A percentile compares a stretch with the other conserved stretches of the same genome.
Conservation (phyloP, 2,797 vertebrate genomes). For the Acanthurus leucopareius region DNA sequence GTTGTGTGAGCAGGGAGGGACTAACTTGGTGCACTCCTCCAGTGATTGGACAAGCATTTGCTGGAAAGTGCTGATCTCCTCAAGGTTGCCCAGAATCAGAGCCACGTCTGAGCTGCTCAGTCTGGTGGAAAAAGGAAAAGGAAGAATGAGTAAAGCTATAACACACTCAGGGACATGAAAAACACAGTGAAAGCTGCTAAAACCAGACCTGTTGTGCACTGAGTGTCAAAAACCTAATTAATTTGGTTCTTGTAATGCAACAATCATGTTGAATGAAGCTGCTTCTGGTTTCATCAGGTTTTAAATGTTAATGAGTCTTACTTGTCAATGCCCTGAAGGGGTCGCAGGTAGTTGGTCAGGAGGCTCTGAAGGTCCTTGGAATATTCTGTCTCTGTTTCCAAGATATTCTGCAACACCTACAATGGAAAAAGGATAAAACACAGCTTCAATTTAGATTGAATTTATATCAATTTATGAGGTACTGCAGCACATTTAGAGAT, state of each 20-base stretch:
- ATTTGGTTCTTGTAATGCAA: background rate
- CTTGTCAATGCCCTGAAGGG: slow-evolving; percentile 95
- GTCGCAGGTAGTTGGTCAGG: slow-evolving; percentile 93
- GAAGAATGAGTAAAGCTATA: background rate
- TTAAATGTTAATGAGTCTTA: slow-evolving; percentile 68
- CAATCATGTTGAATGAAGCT: background rate
- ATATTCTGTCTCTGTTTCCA: slow-evolving; percentile 98
- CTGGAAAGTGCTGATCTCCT: slow-evolving; percentile 98
- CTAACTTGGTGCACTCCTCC: slow-evolving; percentile 98
- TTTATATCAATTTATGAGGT: background rate
- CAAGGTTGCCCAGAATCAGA: slow-evolving; percentile 95
- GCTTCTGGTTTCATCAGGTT: background rate
- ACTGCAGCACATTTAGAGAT: background rate
- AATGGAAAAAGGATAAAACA: slow-evolving; percentile 15
- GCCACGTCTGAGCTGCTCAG: slow-evolving; percentile 89
- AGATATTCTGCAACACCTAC: slow-evolving; percentile 98
- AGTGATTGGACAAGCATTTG: slow-evolving; percentile 97
- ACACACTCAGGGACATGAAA: background rate
- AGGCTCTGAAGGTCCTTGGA: slow-evolving; percentile 96
- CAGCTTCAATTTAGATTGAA: background rate
- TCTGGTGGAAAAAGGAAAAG: slow-evolving; percentile 76
- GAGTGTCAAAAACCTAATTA: background rate
- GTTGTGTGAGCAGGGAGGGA: slow-evolving; percentile 40
- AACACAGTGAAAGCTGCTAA: background rate
- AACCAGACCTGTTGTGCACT: background rate